A percentile compares a stretch with the other conserved stretches of the same genome.
phyloP scores from a whole-genome alignment of 2,113 vertebrate genomes.

The Myiozetetes cayanensis region DNA sequence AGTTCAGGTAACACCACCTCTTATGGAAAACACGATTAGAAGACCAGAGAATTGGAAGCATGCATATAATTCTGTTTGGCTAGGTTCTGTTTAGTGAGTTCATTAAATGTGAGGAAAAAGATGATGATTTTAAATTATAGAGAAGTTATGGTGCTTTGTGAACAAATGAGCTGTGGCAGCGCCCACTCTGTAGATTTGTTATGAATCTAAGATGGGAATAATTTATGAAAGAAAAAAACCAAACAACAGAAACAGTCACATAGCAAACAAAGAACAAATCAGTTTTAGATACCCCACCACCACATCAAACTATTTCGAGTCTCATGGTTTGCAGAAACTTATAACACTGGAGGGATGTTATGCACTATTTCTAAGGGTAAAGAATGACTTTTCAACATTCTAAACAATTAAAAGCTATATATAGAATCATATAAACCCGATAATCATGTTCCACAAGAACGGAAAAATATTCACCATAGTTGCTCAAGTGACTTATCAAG shows the following conservation, averaged over 20 bases:
- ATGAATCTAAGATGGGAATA: background rate
- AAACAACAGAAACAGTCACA: background rate
- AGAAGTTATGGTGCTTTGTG: background rate
- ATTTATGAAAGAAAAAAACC: background rate
- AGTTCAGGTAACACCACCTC: background rate
- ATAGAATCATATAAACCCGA: background rate
- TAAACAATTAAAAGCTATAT: background rate
- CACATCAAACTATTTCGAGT: accelerated
- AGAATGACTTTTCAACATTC: background rate
- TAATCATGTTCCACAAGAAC: background rate
- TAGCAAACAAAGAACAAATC: background rate
- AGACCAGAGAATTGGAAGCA: background rate
- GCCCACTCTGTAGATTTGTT: background rate
- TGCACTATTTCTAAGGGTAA: background rate
- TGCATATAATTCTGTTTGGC: background rate
- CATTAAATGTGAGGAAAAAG: background rate
- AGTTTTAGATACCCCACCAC: background rate
- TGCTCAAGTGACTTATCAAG: background rate
- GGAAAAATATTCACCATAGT: background rate
- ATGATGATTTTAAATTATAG: background rate
- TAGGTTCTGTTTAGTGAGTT: background rate
- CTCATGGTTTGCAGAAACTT: background rate
- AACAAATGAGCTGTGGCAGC: background rate
- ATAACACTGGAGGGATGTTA: background rate
- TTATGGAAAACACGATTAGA: background rate